Evolutionary conservation across 1,140 invertebrate species (phyloP).

Genomic region (Oreohelix idahoensis): DNA sequence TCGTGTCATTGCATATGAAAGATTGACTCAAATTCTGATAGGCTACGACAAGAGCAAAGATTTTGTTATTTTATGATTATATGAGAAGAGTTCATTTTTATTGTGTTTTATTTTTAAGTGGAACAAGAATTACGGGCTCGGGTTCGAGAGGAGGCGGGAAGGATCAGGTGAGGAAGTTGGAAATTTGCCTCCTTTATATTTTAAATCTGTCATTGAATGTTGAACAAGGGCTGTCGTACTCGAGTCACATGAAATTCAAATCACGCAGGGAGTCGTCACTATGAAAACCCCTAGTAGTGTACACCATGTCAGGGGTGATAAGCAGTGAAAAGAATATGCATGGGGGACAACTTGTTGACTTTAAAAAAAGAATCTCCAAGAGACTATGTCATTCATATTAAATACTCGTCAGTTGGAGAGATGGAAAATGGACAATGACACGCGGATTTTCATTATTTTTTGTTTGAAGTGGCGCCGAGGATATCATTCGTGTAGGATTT

Average conservation of each 20-base stretch:
- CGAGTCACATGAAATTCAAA: neutral
- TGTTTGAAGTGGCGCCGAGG: neutral
- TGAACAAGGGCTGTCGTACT: constrained; percentile 7
- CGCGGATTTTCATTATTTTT: neutral
- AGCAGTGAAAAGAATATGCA: neutral
- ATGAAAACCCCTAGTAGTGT: neutral
- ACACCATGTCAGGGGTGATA: neutral
- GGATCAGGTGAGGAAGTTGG: neutral
- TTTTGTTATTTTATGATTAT: neutral
- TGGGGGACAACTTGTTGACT: constrained; percentile 8
- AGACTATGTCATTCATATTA: neutral
- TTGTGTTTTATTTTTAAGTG: neutral
- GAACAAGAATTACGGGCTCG: neutral
- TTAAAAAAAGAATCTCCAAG: neutral
- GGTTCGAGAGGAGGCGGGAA: neutral
- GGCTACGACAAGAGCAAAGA: neutral
- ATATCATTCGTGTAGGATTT: neutral
- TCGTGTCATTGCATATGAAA: neutral
- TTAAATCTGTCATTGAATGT: neutral
- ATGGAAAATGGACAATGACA: neutral
- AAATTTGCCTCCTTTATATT: neutral
- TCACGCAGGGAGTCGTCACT: neutral
- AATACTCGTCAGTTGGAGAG: neutral
- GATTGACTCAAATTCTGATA: neutral
- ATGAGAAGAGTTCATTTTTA: neutral